Percentiles rank a stretch among this genome's conserved stretches.
phyloP scores from a whole-genome alignment of 2,797 vertebrate species.

The Myotis myotis region DNA sequence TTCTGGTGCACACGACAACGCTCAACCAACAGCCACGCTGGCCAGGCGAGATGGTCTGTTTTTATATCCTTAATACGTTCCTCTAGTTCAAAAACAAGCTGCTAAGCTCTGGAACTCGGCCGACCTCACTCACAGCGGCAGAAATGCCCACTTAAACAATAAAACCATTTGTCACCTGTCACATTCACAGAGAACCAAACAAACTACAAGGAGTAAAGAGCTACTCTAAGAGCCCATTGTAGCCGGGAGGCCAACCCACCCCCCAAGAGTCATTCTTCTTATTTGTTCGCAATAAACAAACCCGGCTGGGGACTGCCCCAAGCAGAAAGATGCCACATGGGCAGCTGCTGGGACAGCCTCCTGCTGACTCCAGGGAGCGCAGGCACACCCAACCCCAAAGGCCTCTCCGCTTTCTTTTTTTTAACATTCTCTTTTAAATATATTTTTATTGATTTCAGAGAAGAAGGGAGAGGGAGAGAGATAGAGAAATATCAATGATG shows the following conservation, averaged over 20 bases:
- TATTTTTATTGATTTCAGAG: too few relatives aligned
- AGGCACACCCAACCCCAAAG: not conserved
- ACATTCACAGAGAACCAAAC: not conserved
- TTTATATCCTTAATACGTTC: not conserved
- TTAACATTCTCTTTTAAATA: too few relatives aligned
- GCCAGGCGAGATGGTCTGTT: not conserved
- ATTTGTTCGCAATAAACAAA: not conserved
- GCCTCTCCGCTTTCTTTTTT: too few relatives aligned
- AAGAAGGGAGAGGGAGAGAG: too few relatives aligned
- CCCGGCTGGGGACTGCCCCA: fast-evolving
- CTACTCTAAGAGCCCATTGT: not conserved
- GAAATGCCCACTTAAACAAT: not conserved
- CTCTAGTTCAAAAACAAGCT: not conserved
- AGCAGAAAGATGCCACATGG: not conserved
- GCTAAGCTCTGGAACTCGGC: not conserved
- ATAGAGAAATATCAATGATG: too few relatives aligned
- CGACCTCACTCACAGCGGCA: not conserved
- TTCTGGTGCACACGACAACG: too few relatives aligned
- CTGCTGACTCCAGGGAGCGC: not conserved
- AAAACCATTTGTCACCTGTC: not conserved
- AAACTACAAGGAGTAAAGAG: not conserved
- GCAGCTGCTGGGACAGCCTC: too few relatives aligned
- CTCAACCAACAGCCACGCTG: too few relatives aligned
- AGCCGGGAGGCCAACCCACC: not conserved
- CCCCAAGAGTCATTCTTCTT: not conserved